These are phyloP conservation scores for Entomobrya multifasciata DNA, from an alignment of 2,888 invertebrate genomes.

Conservation along the genomic window DNA sequence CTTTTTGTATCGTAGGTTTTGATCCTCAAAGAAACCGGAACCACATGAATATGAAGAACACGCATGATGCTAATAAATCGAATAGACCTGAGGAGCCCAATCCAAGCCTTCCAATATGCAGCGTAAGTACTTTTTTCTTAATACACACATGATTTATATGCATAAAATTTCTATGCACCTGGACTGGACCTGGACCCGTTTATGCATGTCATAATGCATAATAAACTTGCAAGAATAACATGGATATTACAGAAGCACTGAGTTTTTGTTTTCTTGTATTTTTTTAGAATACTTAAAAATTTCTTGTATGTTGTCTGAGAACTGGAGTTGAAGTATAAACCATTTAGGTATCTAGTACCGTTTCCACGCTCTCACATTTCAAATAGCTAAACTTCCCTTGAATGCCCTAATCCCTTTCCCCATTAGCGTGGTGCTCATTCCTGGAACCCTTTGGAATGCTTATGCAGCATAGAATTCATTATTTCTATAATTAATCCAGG, in stretches of 20 bases:
- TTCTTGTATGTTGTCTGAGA: too few relatives aligned
- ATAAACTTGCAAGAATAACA: too few relatives aligned
- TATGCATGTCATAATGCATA: too few relatives aligned
- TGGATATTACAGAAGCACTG: too few relatives aligned
- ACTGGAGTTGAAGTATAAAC: too few relatives aligned
- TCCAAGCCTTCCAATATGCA: constrained; percentile 86
- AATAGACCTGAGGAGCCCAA: constrained; percentile 84
- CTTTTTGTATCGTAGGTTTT: constrained; percentile 64
- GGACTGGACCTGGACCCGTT: too few relatives aligned
- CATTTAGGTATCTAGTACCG: too few relatives aligned
- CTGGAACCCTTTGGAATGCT: neutral
- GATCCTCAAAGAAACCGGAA: constrained; percentile 77
- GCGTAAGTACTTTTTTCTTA: constrained; percentile 82
- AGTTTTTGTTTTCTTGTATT: too few relatives aligned
- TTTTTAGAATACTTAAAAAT: too few relatives aligned
- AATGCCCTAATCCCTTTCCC: constrained; percentile 57
- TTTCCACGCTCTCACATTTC: constrained; percentile 16
- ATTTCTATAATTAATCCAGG: too few relatives aligned
- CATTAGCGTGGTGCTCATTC: neutral
- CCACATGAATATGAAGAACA: constrained; percentile 76
- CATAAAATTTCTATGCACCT: too few relatives aligned
- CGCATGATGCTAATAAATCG: constrained; percentile 77
- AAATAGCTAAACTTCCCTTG: constrained; percentile 40
- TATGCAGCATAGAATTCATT: neutral
- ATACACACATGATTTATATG: neutral